Conservation (phyloP, 2,888 invertebrate genomes). For the Aricia artaxerxes region DNA sequence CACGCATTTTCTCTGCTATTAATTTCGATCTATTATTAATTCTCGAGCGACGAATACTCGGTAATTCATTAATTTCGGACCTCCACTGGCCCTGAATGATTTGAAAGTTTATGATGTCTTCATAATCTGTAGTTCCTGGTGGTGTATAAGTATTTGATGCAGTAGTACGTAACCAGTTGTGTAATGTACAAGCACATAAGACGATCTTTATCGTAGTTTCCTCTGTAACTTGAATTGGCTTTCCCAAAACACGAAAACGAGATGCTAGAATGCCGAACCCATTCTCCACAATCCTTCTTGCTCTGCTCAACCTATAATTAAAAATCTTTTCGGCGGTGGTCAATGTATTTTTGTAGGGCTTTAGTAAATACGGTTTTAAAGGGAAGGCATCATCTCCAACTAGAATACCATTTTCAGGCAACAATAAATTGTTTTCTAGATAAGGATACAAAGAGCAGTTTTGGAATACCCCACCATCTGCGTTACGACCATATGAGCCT, state of each 20-base stretch:
- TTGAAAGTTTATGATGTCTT: slow-evolving; percentile 38
- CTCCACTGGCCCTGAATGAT: slow-evolving; percentile 40
- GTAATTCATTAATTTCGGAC: slow-evolving; percentile 32
- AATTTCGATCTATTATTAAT: slow-evolving; percentile 39
- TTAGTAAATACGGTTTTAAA: slow-evolving; percentile 42
- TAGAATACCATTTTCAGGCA: slow-evolving; percentile 40
- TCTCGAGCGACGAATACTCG: slow-evolving; percentile 35
- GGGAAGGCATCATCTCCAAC: slow-evolving; percentile 45
- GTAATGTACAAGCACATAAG: slow-evolving; percentile 22
- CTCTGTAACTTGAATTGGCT: slow-evolving; percentile 37
- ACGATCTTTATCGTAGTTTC: slow-evolving; percentile 18
- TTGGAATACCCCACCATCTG: slow-evolving; percentile 42
- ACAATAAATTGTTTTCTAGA: slow-evolving; percentile 33
- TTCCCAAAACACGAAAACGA: slow-evolving; percentile 38
- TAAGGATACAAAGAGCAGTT: slow-evolving; percentile 32
- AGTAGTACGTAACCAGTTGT: slow-evolving; percentile 39
- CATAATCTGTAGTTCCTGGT: slow-evolving; percentile 33
- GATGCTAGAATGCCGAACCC: slow-evolving; percentile 45
- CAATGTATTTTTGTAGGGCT: slow-evolving; percentile 42
- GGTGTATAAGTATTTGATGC: slow-evolving; percentile 33
- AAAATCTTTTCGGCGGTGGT: slow-evolving; percentile 42
- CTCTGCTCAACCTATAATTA: slow-evolving; percentile 45
- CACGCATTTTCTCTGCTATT: slow-evolving; percentile 40
- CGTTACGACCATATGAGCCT: slow-evolving; percentile 45
- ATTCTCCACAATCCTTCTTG: slow-evolving; percentile 45